These are phyloP conservation scores for Heliopora coerulea DNA, from an alignment of 92 coral and sea anemone genomes.

Conservation along the genomic window DNA sequence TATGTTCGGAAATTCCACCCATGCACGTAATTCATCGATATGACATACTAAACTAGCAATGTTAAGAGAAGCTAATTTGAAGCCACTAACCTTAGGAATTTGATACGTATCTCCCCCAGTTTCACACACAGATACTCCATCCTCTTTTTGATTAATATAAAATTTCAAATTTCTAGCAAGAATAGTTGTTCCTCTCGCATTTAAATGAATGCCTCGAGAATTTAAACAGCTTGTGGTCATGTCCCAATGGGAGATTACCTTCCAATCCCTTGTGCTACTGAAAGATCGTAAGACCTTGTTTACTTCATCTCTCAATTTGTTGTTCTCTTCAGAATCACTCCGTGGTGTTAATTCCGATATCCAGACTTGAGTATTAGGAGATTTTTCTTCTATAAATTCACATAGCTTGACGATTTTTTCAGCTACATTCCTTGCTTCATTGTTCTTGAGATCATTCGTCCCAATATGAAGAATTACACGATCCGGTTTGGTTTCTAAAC, in stretches of 20 bases:
- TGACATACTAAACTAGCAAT: too few species aligned
- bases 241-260: background rate
- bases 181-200: background rate
- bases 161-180: background rate
- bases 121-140: too few species aligned
- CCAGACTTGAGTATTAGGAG: background rate
- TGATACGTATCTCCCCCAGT: too few species aligned
- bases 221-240: background rate
- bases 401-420: conserved; percentile 30
- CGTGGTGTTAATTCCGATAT: conserved; percentile 2
- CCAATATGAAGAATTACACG: conserved; percentile 27
- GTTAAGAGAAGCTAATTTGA: conserved; percentile 30
- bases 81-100: conserved; percentile 26
- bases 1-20: conserved; percentile 14
- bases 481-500: conserved; percentile 14
- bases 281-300: conserved; percentile 1
- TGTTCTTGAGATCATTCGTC: conserved; percentile 12
- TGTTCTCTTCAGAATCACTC: background rate
- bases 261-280: background rate
- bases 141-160: too few species aligned
- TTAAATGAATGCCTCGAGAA: conserved; percentile 1
- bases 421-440: conserved; percentile 26
- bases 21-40: conserved; percentile 23
- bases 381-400: background rate
- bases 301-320: background rate